Evolutionary conservation across 2,113 vertebrate species (phyloP), one percentile per base, ranked within the genome.

Genomic region (Aegithalos caudatus): DNA sequence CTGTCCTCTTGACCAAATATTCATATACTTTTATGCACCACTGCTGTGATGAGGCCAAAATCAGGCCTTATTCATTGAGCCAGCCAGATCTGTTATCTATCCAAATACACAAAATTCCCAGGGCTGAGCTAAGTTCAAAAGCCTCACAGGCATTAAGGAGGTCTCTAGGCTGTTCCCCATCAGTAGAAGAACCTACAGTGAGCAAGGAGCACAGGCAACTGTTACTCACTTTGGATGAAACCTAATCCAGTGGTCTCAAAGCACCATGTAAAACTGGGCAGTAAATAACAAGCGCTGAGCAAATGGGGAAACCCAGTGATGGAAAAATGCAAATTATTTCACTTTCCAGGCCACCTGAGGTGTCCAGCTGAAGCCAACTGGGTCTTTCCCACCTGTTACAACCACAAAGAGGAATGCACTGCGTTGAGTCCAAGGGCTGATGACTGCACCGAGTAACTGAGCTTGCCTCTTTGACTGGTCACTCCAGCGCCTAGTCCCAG

Each of bases 391-490:
- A 81, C 64, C 47, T 73, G 38, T 25, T 14, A 64, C 22, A 70
- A 50, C 38, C 35, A 38, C 1, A 0, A 44, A 80, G 70, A 73
- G 37, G 51, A 79, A 85, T 1, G 1, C 0, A 6, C 47, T 88
- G 70, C 71, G 60, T 3, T 1, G 16, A 57, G 37, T 28, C 22
- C 57, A 79, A 66, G 37, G 57, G 24, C 33, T 8, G 1, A 53
- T 0, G 3, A 57, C 48, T 22, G 29, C 1, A 5, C 37, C 9
- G 2, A 48, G 13, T 60, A 74, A 47, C 37, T 23, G 17, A 24
- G 37, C 12, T 60, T 40, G 70, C 27, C 57, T 47, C 78, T 62
- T 47, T 15, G 14, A 9, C 65, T 47, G 33, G 60, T 47, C 1
- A 3, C 27, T 48, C 50, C 1, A 1, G 58, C 37, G 51, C 64